Evolutionary conservation across 1,140 invertebrate species (phyloP).

Genomic region (Drosophila arawakana): DNA sequence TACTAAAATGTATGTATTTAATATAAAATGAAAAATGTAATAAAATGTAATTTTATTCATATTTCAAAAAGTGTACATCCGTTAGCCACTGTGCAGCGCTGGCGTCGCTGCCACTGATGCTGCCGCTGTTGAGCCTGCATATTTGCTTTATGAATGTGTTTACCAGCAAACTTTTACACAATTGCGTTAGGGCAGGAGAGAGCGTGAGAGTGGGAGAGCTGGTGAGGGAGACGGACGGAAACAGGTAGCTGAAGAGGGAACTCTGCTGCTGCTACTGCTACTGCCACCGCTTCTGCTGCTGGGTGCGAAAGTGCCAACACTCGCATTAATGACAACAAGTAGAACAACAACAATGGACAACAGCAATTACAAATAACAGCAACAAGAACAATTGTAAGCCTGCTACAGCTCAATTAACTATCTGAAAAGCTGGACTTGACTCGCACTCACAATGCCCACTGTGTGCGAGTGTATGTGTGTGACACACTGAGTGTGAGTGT

Average conservation of each 20-base stretch:
- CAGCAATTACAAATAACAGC: constrained; percentile 51
- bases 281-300: constrained; percentile 11
- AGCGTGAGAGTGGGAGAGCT: neutral
- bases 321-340: constrained; percentile 78
- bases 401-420: constrained; percentile 79
- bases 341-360: constrained; percentile 40
- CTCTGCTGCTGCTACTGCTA: constrained; percentile 18
- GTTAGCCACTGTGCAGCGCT: constrained; percentile 1
- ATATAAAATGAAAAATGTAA: too few relatives aligned
- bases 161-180: constrained; percentile 76
- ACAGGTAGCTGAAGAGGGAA: neutral
- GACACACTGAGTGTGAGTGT: neutral
- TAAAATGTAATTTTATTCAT: too few relatives aligned
- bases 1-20: too few relatives aligned
- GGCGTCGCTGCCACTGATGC: neutral
- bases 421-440: constrained; percentile 47
- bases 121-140: constrained; percentile 55
- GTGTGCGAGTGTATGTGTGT: constrained; percentile 8
- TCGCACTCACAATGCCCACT: neutral
- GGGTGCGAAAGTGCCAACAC: constrained; percentile 79
- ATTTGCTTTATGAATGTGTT: constrained; percentile 83
- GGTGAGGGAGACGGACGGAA: neutral
- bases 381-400: constrained; percentile 77
- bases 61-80: too few relatives aligned
- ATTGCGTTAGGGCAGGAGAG: constrained; percentile 4